phyloP scores from a whole-genome alignment of 2,797 vertebrate genomes.

The Xyrichtys novacula region DNA sequence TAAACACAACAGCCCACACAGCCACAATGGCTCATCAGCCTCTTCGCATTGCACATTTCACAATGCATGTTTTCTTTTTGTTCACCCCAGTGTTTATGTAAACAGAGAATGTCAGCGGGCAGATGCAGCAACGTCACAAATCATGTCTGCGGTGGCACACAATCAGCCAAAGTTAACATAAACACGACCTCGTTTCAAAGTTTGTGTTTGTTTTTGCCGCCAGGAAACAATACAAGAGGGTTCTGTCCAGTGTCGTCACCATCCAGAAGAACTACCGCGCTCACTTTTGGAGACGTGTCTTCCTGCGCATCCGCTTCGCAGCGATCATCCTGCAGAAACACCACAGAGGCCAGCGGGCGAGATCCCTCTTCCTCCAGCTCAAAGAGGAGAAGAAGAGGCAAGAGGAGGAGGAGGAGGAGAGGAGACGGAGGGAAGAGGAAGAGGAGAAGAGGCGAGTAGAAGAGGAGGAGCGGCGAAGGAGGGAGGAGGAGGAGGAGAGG shows the following conservation, averaged over 20 bases:
- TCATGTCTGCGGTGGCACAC: slow-evolving; percentile 28
- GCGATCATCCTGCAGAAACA: slow-evolving; percentile 90
- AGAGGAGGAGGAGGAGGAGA: slow-evolving; percentile 82
- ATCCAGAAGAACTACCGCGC: slow-evolving; percentile 95
- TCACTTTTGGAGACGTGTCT: slow-evolving; percentile 87
- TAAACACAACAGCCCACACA: slow-evolving; percentile 74
- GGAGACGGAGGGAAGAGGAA: slow-evolving; percentile 71
- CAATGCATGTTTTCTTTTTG: slow-evolving; percentile 26
- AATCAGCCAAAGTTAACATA: not conserved
- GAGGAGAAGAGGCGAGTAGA: slow-evolving; percentile 78
- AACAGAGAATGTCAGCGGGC: slow-evolving; percentile 35
- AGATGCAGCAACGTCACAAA: slow-evolving; percentile 15
- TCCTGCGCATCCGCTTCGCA: slow-evolving; percentile 85
- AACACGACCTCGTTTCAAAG: not conserved
- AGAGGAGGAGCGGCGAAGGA: slow-evolving; percentile 34
- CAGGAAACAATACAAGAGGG: slow-evolving; percentile 91
- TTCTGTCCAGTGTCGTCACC: slow-evolving; percentile 86
- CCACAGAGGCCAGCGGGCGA: slow-evolving; percentile 86
- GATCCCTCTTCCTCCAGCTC: slow-evolving; percentile 83
- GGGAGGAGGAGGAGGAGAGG: slow-evolving; percentile 55
- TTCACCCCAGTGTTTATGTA: slow-evolving; percentile 55
- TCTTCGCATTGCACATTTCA: slow-evolving; percentile 52
- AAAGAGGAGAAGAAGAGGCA: slow-evolving; percentile 79
- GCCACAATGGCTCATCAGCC: slow-evolving; percentile 57
- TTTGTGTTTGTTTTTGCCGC: not conserved